Evolutionary conservation across 30 jellyfish, hydroid and myxozoan genomes (phyloP).

Genomic region (Pelagia noctiluca): DNA sequence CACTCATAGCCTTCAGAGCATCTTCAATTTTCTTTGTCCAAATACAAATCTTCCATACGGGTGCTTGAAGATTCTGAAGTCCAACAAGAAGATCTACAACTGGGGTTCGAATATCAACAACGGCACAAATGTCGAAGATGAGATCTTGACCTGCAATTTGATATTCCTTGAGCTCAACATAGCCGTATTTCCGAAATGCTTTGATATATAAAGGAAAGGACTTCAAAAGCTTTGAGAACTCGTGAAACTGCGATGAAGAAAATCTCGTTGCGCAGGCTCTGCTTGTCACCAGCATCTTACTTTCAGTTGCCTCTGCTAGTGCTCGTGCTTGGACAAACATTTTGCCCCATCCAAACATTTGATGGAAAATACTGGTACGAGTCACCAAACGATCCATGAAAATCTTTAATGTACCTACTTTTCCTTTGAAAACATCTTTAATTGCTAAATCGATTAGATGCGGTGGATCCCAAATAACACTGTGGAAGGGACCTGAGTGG

Average conservation of each 20-base stretch:
- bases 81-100: background rate
- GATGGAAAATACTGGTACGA: no score
- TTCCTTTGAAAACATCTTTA: background rate
- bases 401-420: background rate
- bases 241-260: constrained; percentile 7
- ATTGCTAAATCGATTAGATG: background rate
- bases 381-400: no score
- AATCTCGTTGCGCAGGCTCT: constrained; percentile 16
- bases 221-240: background rate
- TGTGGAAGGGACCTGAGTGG: background rate
- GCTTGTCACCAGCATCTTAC: constrained; percentile 23
- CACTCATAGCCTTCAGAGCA: no score
- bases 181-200: background rate
- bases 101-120: background rate
- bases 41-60: background rate
- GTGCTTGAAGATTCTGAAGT: background rate
- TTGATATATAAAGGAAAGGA: background rate
- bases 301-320: constrained; percentile 13
- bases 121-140: background rate
- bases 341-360: constrained; percentile 11
- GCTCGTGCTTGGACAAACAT: constrained; percentile 28
- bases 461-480: constrained; percentile 7
- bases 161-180: background rate
- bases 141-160: background rate
- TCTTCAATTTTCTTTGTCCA: no score